Evolutionary conservation across 2,888 invertebrate genomes (phyloP).

Genomic region (Apodemia duryi): DNA sequence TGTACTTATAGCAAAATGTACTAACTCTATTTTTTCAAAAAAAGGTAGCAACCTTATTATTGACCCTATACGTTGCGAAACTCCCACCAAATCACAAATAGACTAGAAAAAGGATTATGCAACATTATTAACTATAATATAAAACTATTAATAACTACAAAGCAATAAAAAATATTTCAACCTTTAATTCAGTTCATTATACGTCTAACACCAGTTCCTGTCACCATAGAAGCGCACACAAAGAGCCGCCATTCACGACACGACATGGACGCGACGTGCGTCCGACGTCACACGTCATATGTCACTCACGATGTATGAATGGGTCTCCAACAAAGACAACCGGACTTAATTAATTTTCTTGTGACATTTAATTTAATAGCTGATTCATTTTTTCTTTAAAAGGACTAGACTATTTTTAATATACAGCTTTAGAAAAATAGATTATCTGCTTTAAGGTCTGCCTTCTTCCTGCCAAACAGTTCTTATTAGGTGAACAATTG

Average conservation of each 20-base stretch:
- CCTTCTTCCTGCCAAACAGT: too few relatives aligned
- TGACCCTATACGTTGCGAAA: too few relatives aligned
- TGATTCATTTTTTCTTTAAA: constrained; percentile 18
- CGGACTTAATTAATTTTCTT: constrained; percentile 29
- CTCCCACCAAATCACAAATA: too few relatives aligned
- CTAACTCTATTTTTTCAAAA: too few relatives aligned
- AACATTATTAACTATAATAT: too few relatives aligned
- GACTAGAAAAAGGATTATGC: too few relatives aligned
- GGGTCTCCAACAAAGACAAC: constrained; percentile 25
- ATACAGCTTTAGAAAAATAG: too few relatives aligned
- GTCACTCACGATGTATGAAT: constrained; percentile 30
- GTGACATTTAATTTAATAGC: constrained; percentile 17
- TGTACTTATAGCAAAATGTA: too few relatives aligned
- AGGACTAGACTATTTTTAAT: background rate
- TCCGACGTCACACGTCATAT: constrained; percentile 35
- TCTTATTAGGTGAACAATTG: too few relatives aligned
- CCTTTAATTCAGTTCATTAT: constrained; percentile 30
- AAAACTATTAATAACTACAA: too few relatives aligned
- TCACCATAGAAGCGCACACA: constrained; percentile 32
- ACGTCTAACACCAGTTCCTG: constrained; percentile 36
- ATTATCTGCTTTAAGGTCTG: too few relatives aligned
- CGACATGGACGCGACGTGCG: constrained; percentile 34
- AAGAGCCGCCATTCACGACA: constrained; percentile 35
- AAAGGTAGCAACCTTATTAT: too few relatives aligned
- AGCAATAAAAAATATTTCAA: constrained; percentile 1